Base-by-base conservation (phyloP, 92 coral and sea anemone species). In the Galaxea fascicularis region DNA sequence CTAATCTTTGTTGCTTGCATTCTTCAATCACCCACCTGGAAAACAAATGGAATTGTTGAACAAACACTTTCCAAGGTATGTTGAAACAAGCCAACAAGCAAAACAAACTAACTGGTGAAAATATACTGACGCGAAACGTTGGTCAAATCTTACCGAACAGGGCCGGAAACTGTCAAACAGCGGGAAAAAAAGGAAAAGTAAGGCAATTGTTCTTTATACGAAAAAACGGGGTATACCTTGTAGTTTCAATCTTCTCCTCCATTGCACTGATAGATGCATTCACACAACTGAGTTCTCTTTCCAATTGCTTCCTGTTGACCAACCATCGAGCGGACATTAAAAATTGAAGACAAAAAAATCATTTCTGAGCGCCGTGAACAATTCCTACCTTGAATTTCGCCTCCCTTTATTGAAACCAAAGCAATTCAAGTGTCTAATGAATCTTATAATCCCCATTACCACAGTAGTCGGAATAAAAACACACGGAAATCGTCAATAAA, bases 341-440 rank as follows among this genome's bases (percentile, higher is more conserved):
- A 45, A 65, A 79, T n/a, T n/a, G 10, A 0, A 24, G 26, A 8
- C 24, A 25, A 18, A 20, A 46, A 29, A 24, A n/a, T 15, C 27
- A 9, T 6, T 62, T 21, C 26, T 27, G 11, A 65, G 46, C 14
- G 44, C 10, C 27, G 5, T 25, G 0, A 20, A 27, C 2, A 17
- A 79, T 66, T 65, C 76, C 66, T 26, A 79, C 84, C 21, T 65
- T 22, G 84, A 65, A 45, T 79, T 51, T 11, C 16, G 26, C 20
- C 35, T 65, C 21, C 75, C 69, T 49, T 31, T 22, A 6, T 63
- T n/a, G 24, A 18, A 47, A 31, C 75, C 51, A 51, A 67, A 79
- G 24, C 75, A 79, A 30, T 47, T 79, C 59, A 79, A 63, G 21
- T 75, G 47, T 79, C 84, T 49, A 0, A 79, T n/a, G 52, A 79